These are phyloP conservation scores for Dolichopus griseipennis DNA, from an alignment of 2,888 invertebrate species.

Conservation along the genomic window DNA sequence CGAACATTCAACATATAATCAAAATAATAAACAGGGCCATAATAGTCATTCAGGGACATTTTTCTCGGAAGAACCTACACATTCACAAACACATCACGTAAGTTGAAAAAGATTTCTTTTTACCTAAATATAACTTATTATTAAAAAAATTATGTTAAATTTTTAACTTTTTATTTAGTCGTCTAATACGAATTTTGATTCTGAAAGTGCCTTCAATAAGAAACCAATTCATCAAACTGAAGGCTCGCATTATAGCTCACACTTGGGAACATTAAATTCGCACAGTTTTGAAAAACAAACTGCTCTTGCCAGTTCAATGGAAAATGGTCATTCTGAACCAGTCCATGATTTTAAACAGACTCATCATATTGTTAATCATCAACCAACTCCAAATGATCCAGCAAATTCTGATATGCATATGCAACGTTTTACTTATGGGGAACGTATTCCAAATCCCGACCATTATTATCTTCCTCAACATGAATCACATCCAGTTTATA, in stretches of 20 bases:
- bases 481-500: constrained; percentile 12
- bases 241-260: no score
- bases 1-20: neutral
- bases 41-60: neutral
- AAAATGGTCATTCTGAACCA: neutral
- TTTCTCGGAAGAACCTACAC: neutral
- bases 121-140: neutral
- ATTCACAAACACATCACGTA: neutral
- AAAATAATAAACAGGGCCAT: neutral
- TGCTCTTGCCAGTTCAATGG: neutral
- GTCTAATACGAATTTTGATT: no score
- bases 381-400: constrained; percentile 11
- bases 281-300: no score
- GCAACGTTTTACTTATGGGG: neutral
- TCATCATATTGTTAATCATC: neutral
- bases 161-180: no score
- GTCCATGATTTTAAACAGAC: neutral
- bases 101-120: neutral
- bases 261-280: no score
- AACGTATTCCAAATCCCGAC: neutral
- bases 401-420: constrained; percentile 9
- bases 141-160: no score
- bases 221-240: no score
- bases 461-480: neutral
- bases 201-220: no score